Percentiles rank a stretch among this genome's conserved stretches.
phyloP scores from a whole-genome alignment of 1,140 invertebrate genomes.

The Babylonia areolata region DNA sequence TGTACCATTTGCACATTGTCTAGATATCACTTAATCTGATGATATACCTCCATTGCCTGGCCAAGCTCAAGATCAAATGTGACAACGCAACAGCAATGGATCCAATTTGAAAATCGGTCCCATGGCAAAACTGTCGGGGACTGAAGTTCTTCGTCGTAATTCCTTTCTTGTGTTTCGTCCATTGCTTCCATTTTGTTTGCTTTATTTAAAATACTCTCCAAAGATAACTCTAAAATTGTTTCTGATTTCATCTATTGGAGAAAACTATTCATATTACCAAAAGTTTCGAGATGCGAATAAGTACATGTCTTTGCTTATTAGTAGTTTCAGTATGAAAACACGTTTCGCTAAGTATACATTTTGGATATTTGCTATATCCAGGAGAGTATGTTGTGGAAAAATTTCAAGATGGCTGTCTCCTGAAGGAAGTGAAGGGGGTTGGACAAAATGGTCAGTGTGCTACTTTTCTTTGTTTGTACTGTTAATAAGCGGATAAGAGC shows the following conservation, averaged over 20 bases:
- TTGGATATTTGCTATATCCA: constrained; percentile 4
- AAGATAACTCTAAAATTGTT: too few species aligned
- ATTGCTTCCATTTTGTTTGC: constrained; percentile 38
- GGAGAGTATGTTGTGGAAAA: constrained; percentile 49
- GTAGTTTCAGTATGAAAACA: neutral
- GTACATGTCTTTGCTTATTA: neutral
- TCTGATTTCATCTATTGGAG: too few species aligned
- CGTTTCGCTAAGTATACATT: neutral
- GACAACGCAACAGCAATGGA: constrained; percentile 97
- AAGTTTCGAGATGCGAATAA: neutral
- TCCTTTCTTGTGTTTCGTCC: constrained; percentile 15
- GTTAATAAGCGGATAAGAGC: too few species aligned
- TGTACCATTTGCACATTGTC: too few species aligned
- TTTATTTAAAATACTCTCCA: constrained; percentile 1
- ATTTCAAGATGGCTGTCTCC: constrained; percentile 63
- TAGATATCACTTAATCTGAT: too few species aligned
- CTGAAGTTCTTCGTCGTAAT: constrained; percentile 37
- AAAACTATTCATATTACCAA: too few species aligned
- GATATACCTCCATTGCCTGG: constrained; percentile 92
- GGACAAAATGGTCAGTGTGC: constrained; percentile 49
- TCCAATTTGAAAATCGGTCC: constrained; percentile 90
- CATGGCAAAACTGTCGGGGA: constrained; percentile 74
- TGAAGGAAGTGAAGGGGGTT: constrained; percentile 50
- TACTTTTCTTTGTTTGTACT: neutral
- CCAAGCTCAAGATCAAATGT: constrained; percentile 99